Base-by-base conservation (phyloP, 1,140 invertebrate genomes). In the Drosophila albomicans region DNA sequence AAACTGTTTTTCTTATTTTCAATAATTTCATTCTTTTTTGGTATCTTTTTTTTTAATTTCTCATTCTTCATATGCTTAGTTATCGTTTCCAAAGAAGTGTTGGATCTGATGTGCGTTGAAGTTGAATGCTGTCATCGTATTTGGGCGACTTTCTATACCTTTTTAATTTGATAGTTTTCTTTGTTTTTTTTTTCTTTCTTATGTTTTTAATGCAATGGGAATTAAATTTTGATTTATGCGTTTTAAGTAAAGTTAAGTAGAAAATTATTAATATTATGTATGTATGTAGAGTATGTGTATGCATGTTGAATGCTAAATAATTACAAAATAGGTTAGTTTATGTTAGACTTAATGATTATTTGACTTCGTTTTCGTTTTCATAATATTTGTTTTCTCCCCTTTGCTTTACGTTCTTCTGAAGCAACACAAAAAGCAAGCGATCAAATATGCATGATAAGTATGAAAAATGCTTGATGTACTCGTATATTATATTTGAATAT, bases 211-310 rank as follows among this genome's bases (percentile, higher is more conserved):
- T 74, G 61, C 61, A 64, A 71, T 52, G 68, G 54, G 54, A 59
- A 38, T 72, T 78, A 63, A 80, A 81, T 88, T 88, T 88, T 88
- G 84, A 88, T 88, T 88, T 85, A 88, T 89, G 84, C 84, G 78
- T 87, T 87, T 87, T 84, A 81, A 78, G 78, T 88, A 75, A 88
- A 75, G 68, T 88, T 88, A 85, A 81, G 81, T 88, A 88, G 70
- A 88, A 88, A 88, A 84, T 89, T 89, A 72, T 52, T 59, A 49
- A 64, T 45, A 63, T 45, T 76, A 79, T 82, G 69, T 78, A 16
- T 57, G 32, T 35, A n/a, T 56, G n/a, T 85, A 48, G 59, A 28
- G 13, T 81, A 73, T 75, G 68, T 82, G 65, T 72, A 74, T 86
- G 78, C 59, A 65, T 46, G 64, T 52, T 78, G 7, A 41, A 43